These are phyloP conservation scores for Ataeniobius toweri DNA, from an alignment of 2,797 vertebrate genomes.

Conservation along the genomic window DNA sequence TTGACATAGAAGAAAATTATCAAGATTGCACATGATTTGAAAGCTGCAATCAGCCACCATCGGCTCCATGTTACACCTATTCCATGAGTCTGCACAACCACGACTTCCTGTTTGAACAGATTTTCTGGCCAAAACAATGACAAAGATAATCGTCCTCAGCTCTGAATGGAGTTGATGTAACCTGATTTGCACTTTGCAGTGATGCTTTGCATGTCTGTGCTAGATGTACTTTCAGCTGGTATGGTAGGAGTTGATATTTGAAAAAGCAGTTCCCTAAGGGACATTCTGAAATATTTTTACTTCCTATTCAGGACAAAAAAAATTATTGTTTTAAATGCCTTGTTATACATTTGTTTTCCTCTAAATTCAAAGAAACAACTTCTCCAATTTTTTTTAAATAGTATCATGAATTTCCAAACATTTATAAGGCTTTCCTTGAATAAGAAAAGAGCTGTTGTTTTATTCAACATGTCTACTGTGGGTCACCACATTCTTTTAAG, in stretches of 20 bases:
- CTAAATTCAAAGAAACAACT: not conserved
- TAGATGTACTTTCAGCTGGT: too few relatives aligned
- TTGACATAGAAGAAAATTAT: not conserved
- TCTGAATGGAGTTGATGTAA: not conserved
- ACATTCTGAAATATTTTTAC: too few relatives aligned
- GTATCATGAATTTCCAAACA: not conserved
- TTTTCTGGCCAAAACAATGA: not conserved
- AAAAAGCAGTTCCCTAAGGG: too few relatives aligned
- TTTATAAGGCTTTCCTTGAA: not conserved
- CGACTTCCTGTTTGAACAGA: not conserved
- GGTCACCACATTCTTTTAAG: not conserved
- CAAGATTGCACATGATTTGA: not conserved
- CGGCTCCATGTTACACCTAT: not conserved
- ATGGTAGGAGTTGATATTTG: too few relatives aligned
- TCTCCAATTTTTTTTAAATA: not conserved
- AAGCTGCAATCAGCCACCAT: not conserved
- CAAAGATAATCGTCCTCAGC: not conserved
- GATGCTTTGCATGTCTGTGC: not conserved
- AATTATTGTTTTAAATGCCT: too few relatives aligned
- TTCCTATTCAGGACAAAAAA: too few relatives aligned
- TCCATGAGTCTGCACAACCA: not conserved
- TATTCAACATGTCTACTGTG: not conserved
- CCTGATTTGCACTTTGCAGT: not conserved
- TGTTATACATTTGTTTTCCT: too few relatives aligned
- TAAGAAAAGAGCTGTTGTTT: not conserved